Base-by-base conservation (phyloP, 2,113 vertebrate species). In the Takifugu flavidus region DNA sequence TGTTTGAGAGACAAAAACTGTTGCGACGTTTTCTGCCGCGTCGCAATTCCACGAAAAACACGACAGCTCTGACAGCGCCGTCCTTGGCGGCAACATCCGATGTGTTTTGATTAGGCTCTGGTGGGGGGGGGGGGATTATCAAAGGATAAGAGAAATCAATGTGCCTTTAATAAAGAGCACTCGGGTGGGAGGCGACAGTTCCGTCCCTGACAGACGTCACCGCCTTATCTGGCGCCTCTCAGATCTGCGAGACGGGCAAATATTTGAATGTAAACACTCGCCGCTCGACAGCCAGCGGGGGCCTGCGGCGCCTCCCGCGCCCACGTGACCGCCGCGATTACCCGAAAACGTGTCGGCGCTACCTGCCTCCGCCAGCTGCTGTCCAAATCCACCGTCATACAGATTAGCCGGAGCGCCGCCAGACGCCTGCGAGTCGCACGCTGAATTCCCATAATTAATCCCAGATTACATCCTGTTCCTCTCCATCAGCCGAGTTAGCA, bases 201-300 rank as follows among this genome's bases (percentile, higher is more conserved):
- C 79, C 82, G 83, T 79, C 72, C 61, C 56, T 81, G 85, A 76
- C 82, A 78, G 81, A 69, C 76, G 83, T 84, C 83, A 82, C 80
- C 72, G 77, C 78, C 83, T 88, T 88, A 88, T 89, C 87, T 88
- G 74, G 49, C n/a, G 44, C 74, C 72, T 49, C 80, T 87, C 86
- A 86, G 81, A 85, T 86, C 80, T 79, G 60, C 56, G 13, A 82
- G 81, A 90, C 87, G 82, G 77, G 83, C 80, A 86, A 89, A 89
- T 89, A 89, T 89, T 89, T 88, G 86, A 87, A 88, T 76, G 88
- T 84, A 87, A 90, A 90, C 86, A 89, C 72, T 64, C 62, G 51
- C 70, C 74, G 83, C 83, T 81, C 82, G 75, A 87, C 87, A 89
- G 82, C 63, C 70, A 83, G 78, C 71, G 78, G 82, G 76, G 82